Percentiles rank a stretch among this genome's conserved stretches.
Conservation (phyloP, 2,113 vertebrate species). For the Caranx melampygus region DNA sequence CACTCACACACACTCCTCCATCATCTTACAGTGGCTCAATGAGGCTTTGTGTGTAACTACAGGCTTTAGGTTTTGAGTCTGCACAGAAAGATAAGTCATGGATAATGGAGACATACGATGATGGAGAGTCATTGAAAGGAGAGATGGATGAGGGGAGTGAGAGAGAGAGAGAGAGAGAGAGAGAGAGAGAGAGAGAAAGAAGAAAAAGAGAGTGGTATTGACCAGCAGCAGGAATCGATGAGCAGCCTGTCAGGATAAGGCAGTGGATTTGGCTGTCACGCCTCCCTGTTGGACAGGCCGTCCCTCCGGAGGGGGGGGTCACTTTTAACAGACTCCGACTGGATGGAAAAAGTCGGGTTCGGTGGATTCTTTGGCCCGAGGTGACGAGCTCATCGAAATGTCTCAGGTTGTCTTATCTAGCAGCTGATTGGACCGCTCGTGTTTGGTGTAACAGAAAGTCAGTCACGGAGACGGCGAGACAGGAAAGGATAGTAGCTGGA, state of each 20-base stretch:
- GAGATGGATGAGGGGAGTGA: slow-evolving; percentile 14
- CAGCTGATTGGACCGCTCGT: slow-evolving; percentile 12
- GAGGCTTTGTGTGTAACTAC: slow-evolving; percentile 51
- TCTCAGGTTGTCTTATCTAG: slow-evolving; percentile 7
- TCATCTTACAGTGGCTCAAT: slow-evolving; percentile 22
- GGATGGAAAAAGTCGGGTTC: background rate
- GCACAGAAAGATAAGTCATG: slow-evolving; percentile 22
- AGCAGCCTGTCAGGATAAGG: slow-evolving; percentile 40
- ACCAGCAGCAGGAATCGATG: slow-evolving; percentile 47
- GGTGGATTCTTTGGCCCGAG: slow-evolving; percentile 6
- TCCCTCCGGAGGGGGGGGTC: background rate
- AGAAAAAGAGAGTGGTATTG: slow-evolving; percentile 52
- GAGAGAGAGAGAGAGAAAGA: slow-evolving; percentile 13
- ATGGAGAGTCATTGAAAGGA: slow-evolving; percentile 42
- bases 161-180: slow-evolving; percentile 13
- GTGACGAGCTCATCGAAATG: slow-evolving; percentile 18
- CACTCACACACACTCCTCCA: slow-evolving; percentile 38
- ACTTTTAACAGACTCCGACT: slow-evolving; percentile 38
- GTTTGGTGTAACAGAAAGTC: slow-evolving; percentile 13
- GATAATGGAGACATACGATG: slow-evolving; percentile 53
- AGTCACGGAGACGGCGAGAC: background rate
- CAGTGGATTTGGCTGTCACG: slow-evolving; percentile 40
- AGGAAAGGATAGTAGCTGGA: too few relatives aligned
- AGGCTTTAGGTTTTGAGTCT: slow-evolving; percentile 19
- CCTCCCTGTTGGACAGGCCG: background rate